These are phyloP conservation scores for Heliornis fulica DNA, from an alignment of 2,113 vertebrate species.

Conservation along the genomic window DNA sequence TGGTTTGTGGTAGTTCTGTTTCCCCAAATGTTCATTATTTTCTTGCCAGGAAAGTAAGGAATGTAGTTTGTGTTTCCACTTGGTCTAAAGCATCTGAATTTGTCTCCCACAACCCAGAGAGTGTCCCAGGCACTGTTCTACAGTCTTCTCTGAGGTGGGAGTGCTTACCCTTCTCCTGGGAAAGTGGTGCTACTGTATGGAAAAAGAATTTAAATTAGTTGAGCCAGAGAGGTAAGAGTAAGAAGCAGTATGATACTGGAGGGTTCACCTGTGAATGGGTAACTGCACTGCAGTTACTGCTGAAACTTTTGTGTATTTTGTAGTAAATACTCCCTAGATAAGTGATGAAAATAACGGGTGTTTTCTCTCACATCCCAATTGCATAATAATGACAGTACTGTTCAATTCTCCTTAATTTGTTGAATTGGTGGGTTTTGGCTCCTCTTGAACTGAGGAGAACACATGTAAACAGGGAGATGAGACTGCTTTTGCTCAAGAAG, in stretches of 20 bases:
- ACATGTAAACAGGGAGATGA: background rate
- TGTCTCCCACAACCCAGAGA: background rate
- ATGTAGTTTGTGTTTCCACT: background rate
- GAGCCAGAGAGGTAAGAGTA: background rate
- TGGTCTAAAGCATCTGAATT: background rate
- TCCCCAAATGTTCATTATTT: background rate
- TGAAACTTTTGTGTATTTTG: background rate
- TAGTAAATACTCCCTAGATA: background rate
- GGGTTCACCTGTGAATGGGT: background rate
- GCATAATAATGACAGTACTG: background rate
- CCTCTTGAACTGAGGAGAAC: background rate
- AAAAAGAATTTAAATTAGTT: background rate
- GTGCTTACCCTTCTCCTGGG: background rate
- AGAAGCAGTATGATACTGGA: background rate
- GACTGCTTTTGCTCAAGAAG: background rate
- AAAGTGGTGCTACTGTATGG: background rate
- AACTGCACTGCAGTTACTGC: background rate
- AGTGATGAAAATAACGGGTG: background rate
- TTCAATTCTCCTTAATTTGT: background rate
- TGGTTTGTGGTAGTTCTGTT: background rate
- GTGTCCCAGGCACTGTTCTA: background rate
- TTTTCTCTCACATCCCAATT: background rate
- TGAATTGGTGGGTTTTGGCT: background rate
- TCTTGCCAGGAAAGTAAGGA: background rate
- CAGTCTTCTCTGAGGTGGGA: background rate